Percentiles rank a stretch among this genome's conserved stretches.
phyloP scores from a whole-genome alignment of 2,113 vertebrate genomes.

The Oryzias woworae region DNA sequence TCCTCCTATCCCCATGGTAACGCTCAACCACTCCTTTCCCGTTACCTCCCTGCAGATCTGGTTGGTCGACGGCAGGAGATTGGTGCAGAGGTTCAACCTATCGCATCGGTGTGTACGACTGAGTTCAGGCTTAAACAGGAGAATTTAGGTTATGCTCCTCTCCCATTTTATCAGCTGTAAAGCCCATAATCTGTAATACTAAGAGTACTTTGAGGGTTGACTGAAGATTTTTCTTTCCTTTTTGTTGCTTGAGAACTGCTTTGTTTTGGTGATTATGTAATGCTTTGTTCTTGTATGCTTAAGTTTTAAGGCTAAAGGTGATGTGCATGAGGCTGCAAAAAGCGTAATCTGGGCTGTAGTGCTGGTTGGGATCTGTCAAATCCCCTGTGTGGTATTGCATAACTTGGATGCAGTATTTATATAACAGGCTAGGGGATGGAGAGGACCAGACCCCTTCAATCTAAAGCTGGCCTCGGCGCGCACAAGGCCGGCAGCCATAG shows the following conservation, averaged over 20 bases:
- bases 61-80: constrained; percentile 91
- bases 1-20: constrained; percentile 81
- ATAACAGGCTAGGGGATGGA: constrained; percentile 62
- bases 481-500: constrained; percentile 26
- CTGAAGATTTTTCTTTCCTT: constrained; percentile 31
- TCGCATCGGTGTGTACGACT: constrained; percentile 85
- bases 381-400: constrained; percentile 71
- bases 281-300: constrained; percentile 50
- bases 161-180: constrained; percentile 12
- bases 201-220: constrained; percentile 31
- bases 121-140: constrained; percentile 7
- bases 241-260: constrained; percentile 7
- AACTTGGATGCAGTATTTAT: constrained; percentile 74
- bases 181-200: constrained; percentile 40
- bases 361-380: constrained; percentile 67
- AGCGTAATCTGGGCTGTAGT: constrained; percentile 70
- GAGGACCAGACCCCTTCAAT: constrained; percentile 46
- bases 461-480: constrained; percentile 22
- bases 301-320: constrained; percentile 38
- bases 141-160: neutral
- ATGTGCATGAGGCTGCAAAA: constrained; percentile 54
- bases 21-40: constrained; percentile 85
- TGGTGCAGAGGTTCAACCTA: constrained; percentile 93
- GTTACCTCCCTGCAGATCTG: constrained; percentile 92
- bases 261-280: constrained; percentile 54